Conservation (phyloP, 2,113 vertebrate species). For the Cynoglossus semilaevis region DNA sequence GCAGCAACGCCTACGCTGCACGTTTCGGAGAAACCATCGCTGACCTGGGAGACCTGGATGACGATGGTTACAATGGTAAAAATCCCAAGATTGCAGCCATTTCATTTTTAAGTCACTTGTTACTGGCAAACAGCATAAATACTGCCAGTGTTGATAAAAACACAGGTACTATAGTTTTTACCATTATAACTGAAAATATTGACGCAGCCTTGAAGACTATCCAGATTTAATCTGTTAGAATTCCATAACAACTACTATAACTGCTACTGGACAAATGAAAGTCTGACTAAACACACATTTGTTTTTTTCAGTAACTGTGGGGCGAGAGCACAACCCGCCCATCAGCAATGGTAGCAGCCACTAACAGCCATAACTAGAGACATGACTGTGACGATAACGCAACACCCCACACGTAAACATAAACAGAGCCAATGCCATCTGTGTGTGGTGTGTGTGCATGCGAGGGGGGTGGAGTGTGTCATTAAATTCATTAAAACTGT, state of each 20-base stretch:
- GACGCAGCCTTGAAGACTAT: too few relatives aligned
- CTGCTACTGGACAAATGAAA: background rate
- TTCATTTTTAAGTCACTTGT: background rate
- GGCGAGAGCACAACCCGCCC: background rate
- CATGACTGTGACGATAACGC: constrained; percentile 10
- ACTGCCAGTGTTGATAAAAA: too few relatives aligned
- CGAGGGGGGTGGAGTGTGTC: constrained; percentile 47
- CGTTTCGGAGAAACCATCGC: constrained; percentile 91
- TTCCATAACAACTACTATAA: background rate
- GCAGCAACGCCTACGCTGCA: constrained; percentile 84
- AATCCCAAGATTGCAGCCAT: background rate
- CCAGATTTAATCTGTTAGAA: background rate
- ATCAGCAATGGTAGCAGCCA: constrained; percentile 15
- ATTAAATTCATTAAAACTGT: constrained; percentile 56
- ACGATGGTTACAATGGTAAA: constrained; percentile 91
- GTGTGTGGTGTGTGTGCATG: constrained; percentile 6
- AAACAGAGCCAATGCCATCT: constrained; percentile 12
- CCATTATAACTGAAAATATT: too few relatives aligned
- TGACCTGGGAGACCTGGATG: constrained; percentile 91
- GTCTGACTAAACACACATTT: background rate
- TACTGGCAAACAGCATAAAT: background rate
- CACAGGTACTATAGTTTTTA: too few relatives aligned
- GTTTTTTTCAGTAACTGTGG: background rate
- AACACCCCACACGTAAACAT: constrained; percentile 4
- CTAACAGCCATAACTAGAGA: constrained; percentile 17